A percentile compares a stretch with the other conserved stretches of the same genome.
Evolutionary conservation across 2,797 vertebrate genomes (phyloP).

Genomic region (Sebastes steindachneri): DNA sequence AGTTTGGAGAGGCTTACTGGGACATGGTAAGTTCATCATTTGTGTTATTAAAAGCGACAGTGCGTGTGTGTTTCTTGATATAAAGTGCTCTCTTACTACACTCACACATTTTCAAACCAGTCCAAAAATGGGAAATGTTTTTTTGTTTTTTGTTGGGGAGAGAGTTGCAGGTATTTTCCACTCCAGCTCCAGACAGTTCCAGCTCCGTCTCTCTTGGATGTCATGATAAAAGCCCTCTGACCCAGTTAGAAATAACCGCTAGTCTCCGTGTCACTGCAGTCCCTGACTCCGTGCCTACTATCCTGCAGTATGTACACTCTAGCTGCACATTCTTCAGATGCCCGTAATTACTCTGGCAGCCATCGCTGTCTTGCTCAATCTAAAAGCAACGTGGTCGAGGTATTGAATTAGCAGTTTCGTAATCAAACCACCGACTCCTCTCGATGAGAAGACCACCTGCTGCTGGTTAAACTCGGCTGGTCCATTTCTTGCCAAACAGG

Average conservation of each 20-base stretch:
- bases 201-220: slow-evolving; percentile 44
- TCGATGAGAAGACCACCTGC: slow-evolving; percentile 42
- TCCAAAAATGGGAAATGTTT: slow-evolving; percentile 28
- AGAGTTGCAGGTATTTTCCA: slow-evolving; percentile 67
- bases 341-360: slow-evolving; percentile 32
- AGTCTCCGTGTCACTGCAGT: slow-evolving; percentile 1
- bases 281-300: slow-evolving; percentile 10
- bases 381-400: background rate
- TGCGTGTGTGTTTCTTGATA: slow-evolving; percentile 18
- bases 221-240: slow-evolving; percentile 35
- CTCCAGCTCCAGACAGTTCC: slow-evolving; percentile 32
- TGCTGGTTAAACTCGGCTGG: slow-evolving; percentile 21
- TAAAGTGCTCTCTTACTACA: slow-evolving; percentile 1
- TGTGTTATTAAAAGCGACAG: slow-evolving; percentile 13
- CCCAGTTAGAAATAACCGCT: slow-evolving; percentile 50
- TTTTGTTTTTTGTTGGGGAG: slow-evolving; percentile 23
- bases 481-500: slow-evolving; percentile 21
- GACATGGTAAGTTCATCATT: slow-evolving; percentile 56
- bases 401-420: slow-evolving; percentile 36
- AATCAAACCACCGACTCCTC: slow-evolving; percentile 26
- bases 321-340: slow-evolving; percentile 35
- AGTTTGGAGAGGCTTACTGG: slow-evolving; percentile 18
- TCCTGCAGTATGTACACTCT: background rate
- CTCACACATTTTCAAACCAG: background rate
- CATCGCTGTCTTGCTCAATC: background rate